Evolutionary conservation across 2,797 vertebrate genomes (phyloP).

Genomic region (Lepus townsendii): DNA sequence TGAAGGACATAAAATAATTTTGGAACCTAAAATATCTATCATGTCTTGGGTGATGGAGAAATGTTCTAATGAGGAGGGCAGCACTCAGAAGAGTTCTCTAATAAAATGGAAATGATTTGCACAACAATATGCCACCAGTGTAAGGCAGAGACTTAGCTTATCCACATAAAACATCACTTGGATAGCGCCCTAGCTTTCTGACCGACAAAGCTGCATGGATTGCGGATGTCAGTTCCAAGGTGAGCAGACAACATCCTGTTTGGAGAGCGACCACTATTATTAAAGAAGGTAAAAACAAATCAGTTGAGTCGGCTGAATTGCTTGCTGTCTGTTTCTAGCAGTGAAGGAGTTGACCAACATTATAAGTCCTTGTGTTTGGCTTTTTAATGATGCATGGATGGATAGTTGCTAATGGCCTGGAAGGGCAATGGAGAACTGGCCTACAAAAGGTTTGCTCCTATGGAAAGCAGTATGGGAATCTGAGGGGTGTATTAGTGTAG

Average conservation of each 20-base stretch:
- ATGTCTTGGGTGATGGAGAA: neutral
- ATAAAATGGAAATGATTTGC: neutral
- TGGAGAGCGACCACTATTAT: neutral
- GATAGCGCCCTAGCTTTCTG: neutral
- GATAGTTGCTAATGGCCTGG: neutral
- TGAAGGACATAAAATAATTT: neutral
- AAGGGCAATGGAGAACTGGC: neutral
- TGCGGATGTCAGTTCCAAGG: neutral
- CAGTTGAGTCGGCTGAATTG: neutral
- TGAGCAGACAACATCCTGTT: neutral
- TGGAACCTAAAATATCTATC: neutral
- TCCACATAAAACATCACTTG: neutral
- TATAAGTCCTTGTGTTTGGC: neutral
- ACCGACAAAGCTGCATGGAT: neutral
- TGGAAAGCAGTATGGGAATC: neutral
- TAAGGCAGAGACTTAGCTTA: neutral
- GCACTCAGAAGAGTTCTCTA: neutral
- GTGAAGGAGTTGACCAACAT: neutral
- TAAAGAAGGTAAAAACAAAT: neutral
- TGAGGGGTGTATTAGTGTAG: neutral
- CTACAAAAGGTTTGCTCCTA: neutral
- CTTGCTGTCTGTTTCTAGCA: neutral
- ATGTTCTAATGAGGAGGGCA: neutral
- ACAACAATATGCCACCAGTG: neutral
- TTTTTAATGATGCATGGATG: neutral